A percentile compares a stretch with the other conserved stretches of the same genome.
phyloP scores from a whole-genome alignment of 2,888 invertebrate species.

The Lymantria monacha region DNA sequence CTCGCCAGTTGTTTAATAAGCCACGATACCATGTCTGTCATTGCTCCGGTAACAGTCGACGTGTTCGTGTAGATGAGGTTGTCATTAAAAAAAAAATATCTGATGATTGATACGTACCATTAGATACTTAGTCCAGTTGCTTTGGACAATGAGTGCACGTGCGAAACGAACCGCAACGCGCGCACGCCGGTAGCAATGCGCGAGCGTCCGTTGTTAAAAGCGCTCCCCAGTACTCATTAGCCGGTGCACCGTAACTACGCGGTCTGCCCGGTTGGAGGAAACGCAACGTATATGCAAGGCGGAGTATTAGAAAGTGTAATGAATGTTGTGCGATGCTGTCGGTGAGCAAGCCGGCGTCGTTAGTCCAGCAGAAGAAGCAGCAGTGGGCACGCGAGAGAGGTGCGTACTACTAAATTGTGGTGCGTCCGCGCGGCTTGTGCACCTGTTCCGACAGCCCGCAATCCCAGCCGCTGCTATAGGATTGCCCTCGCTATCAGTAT shows the following conservation, averaged over 20 bases:
- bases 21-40: slow-evolving; percentile 31
- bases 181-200: slow-evolving; percentile 55
- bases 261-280: slow-evolving; percentile 54
- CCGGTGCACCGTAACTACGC: slow-evolving; percentile 71
- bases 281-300: slow-evolving; percentile 72
- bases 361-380: slow-evolving; percentile 93
- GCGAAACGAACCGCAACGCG: slow-evolving; percentile 71
- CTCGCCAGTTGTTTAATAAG: slow-evolving; percentile 17
- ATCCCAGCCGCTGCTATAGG: slow-evolving; percentile 19
- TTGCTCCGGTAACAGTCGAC: slow-evolving; percentile 31
- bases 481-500: slow-evolving; percentile 13
- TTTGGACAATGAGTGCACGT: slow-evolving; percentile 72
- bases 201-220: slow-evolving; percentile 69
- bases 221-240: slow-evolving; percentile 67
- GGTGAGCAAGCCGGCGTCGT: slow-evolving; percentile 80
- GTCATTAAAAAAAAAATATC: slow-evolving; percentile 39
- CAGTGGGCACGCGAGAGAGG: slow-evolving; percentile 97
- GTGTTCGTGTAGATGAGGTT: slow-evolving; percentile 38
- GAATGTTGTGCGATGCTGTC: slow-evolving; percentile 76
- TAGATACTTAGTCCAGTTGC: slow-evolving; percentile 48
- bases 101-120: slow-evolving; percentile 45
- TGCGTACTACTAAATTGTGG: slow-evolving; percentile 62
- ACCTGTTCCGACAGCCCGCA: background rate
- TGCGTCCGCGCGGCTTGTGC: slow-evolving; percentile 3
- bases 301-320: slow-evolving; percentile 78